Evolutionary conservation across 2,797 vertebrate species (phyloP), one percentile per base, ranked within the genome.

Genomic region (Orientallactaga sibirica): DNA sequence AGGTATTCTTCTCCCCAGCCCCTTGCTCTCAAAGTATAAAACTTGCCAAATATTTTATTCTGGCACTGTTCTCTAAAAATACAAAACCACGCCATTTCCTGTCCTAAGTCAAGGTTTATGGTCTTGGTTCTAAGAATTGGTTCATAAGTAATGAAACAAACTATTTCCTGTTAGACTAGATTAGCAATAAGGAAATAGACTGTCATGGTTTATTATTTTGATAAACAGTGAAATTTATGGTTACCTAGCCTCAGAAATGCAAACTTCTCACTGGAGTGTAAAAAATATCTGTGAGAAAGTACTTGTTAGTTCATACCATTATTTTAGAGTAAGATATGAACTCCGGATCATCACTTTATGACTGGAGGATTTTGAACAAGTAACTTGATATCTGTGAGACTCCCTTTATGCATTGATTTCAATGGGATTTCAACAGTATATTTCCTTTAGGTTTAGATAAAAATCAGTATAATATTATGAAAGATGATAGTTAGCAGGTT

Each of bases 111-210:
- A 80, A 91, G 20, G 78, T 27, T 66, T 79, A n/a, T 5, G 29
- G 84, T 82, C 29, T 70, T 89, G 70, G 64, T 96, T 96, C 92
- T 81, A 92, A 96, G 97, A 97, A 97, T 41, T 55, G 33, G 74
- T 29, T 87, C 27, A 79, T 16, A 74, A 74, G 75, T 89, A 73
- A 77, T 68, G 71, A 92, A 86, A 25, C 58, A 80, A 52, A 75
- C 71, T 84, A 64, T 87, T 96, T 97, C 92, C 92, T 90, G 91
- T 89, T 37, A 76, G 22, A 61, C 15, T 33, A 79, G n/a, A 55
- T 48, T 77, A 78, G 10, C 48, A 73, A 48, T 16, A 64, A 77
- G 24, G 20, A 86, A 90, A 92, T 12, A 8, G 37, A 74, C 14
- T 16, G 1, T 9, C 12, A 37, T n/a, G 20, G 20, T 52, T 52